A percentile compares a stretch with the other conserved stretches of the same genome.
phyloP scores from a whole-genome alignment of 2,888 invertebrate species.

The Unio delphinus region DNA sequence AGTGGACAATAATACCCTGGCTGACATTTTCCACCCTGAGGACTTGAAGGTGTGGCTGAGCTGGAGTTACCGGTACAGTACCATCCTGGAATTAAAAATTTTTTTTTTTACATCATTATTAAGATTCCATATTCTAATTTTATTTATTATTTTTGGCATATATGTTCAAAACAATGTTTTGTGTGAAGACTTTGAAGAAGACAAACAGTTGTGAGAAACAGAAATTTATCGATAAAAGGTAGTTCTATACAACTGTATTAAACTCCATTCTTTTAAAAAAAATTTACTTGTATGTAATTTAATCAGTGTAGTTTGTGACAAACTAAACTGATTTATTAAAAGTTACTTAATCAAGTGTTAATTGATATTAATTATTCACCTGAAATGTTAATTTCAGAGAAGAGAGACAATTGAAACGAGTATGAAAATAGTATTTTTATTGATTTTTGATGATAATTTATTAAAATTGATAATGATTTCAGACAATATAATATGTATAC shows the following conservation, averaged over 20 bases:
- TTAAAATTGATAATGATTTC: too few relatives aligned
- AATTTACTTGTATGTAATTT: neutral
- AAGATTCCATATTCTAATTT: neutral
- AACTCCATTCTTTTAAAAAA: neutral
- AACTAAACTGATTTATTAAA: neutral
- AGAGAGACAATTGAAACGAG: too few relatives aligned
- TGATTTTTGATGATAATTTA: too few relatives aligned
- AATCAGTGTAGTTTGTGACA: neutral
- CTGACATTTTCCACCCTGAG: conserved; percentile 64
- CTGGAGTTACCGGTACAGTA: conserved; percentile 61
- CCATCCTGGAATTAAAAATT: conserved; percentile 55
- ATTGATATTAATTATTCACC: too few relatives aligned
- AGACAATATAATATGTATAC: too few relatives aligned
- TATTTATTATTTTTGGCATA: too few relatives aligned
- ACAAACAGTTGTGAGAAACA: too few relatives aligned
- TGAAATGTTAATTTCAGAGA: too few relatives aligned
- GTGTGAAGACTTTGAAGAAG: neutral
- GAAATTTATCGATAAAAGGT: neutral
- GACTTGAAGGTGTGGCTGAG: conserved; percentile 43
- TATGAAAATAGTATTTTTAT: too few relatives aligned
- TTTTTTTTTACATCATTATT: neutral
- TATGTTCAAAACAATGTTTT: too few relatives aligned
- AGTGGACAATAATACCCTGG: conserved; percentile 61
- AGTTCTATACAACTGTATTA: neutral
- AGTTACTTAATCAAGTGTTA: too few relatives aligned